Evolutionary conservation across 2,113 vertebrate species (phyloP), one percentile per base, ranked within the genome.

Genomic region (Pomatostomus ruficeps): DNA sequence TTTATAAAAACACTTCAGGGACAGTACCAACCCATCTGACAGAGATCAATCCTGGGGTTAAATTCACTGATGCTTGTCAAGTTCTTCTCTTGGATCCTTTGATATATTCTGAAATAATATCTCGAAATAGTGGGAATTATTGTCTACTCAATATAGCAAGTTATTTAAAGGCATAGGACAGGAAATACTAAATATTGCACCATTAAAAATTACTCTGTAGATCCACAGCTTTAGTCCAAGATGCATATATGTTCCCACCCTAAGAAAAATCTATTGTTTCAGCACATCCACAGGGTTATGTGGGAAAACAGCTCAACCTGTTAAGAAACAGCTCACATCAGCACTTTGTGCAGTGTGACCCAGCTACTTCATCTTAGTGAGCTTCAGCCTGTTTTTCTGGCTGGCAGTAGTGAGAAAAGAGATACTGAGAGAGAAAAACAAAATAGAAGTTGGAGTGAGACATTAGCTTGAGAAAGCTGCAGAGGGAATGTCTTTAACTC

Each of bases 321-420:
- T 88, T 93, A 90, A 88, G 72, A 90, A 96, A 62, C 89, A 86
- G 67, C 82, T 89, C 89, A 95, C 93, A 90, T 91, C 89, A 96
- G 93, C 89, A 83, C 67, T 93, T 89, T 80, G 67, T 85, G 67
- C 59, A 88, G 81, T 20, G 58, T 94, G 91, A 95, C 95, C 94
- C 54, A 91, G 74, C 93, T 90, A 83, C 65, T 96, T 83, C 89
- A 71, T 85, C 75, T 88, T 68, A 25, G 0, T 49, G 74, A 94
- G 87, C 81, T 77, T 76, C 90, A 83, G 75, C 10, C 3, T 28
- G 36, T 36, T 85, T 70, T 73, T 23, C 57, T 91, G 87, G 45
- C 81, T 95, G 87, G 66, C 84, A 33, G n/a, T 10, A 55, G 82
- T 15, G 63, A 93, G 38, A 73, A 88, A n/a, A 78, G 68, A 89